Base-by-base conservation (phyloP, 2,888 invertebrate species). In the Camptogramma bilineatum region DNA sequence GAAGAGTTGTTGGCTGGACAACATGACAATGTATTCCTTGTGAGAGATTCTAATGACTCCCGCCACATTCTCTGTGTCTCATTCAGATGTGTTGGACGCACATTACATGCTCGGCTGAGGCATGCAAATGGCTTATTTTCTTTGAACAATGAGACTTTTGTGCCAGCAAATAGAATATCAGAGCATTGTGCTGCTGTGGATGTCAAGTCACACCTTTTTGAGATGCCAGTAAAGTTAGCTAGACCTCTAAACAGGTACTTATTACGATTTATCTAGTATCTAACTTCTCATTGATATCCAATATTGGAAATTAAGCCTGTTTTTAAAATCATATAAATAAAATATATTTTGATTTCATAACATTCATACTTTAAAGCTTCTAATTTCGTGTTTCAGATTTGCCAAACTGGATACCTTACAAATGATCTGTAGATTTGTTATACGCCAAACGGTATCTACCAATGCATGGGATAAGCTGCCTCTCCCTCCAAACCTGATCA, bases 401-500 rank as follows among this genome's bases (percentile, higher is more conserved):
- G 95, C 77, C 90, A 95, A 93, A 92, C 90, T 83, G 93, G 95
- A 85, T 93, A 95, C 80, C 75, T 80, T 96, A 75, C 95, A 96
- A 87, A 95, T 96, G 91, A 94, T 96, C 74, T 96, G 96, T 85
- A 94, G 96, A 76, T 96, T 96, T 92, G 95, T 96, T 28, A 95
- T 96, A 74, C 92, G 96, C 72, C 95, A 96, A 85, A 94, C 95
- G 73, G 95, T 95, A 52, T 88, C 95, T 72, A 91, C 95, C 71
- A 95, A 95, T 83, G 94, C 95, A 78, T 95, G 96, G 87, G 94
- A 94, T 74, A 94, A 94, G 78, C 91, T 96, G 78, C 96, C 96
- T 68, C 88, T 96, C 74, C 94, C 94, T 61, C 88, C 90, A 77
- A 92, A 92, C 73, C 84, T 94, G 72, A 89, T 91, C 78, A 78